Conservation (phyloP, 2,113 vertebrate genomes). For the Excalfactoria chinensis region DNA sequence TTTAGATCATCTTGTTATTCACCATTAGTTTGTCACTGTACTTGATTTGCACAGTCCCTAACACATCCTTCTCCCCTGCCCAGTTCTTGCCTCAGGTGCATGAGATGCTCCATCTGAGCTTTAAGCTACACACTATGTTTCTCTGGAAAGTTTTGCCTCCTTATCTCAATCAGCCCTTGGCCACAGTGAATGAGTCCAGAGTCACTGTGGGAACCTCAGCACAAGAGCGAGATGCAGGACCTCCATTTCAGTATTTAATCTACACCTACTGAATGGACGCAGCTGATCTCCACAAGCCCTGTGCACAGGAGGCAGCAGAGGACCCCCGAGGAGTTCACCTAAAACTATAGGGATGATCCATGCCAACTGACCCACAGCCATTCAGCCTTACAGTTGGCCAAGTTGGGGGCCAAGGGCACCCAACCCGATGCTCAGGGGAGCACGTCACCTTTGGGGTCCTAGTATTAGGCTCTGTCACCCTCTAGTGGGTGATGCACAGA, state of each 20-base stretch:
- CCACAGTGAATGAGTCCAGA: neutral
- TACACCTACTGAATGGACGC: neutral
- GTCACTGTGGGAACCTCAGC: neutral
- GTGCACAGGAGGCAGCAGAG: neutral
- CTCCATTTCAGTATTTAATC: neutral
- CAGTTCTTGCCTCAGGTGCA: neutral
- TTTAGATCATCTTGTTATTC: neutral
- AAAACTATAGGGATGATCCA: neutral
- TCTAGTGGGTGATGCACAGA: neutral
- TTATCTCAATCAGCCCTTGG: neutral
- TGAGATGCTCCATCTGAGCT: neutral
- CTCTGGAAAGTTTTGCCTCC: neutral
- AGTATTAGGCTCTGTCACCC: slow-evolving; percentile 53
- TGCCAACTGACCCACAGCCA: neutral
- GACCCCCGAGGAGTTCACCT: neutral
- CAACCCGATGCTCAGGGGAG: neutral
- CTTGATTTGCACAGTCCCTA: neutral
- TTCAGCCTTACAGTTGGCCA: neutral
- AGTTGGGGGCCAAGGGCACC: neutral
- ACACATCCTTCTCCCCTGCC: neutral
- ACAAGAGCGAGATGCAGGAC: neutral
- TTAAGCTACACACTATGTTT: neutral
- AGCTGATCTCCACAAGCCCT: neutral
- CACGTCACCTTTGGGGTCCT: neutral
- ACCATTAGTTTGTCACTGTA: neutral